phyloP scores from a whole-genome alignment of 2,113 vertebrate species.

The Zosterops borbonicus region DNA sequence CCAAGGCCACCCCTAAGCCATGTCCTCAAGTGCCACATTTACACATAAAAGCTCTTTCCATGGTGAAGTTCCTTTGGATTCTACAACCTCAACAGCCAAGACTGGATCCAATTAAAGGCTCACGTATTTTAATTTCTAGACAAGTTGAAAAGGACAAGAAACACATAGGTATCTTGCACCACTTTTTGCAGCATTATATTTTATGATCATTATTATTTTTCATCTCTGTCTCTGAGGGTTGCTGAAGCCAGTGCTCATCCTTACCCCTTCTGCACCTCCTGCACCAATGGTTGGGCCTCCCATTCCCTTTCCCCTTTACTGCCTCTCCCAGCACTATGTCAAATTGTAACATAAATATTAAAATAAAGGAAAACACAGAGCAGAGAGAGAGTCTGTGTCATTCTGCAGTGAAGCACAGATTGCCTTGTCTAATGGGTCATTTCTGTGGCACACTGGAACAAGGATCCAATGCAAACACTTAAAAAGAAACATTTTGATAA shows the following conservation, averaged over 20 bases:
- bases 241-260: not conserved
- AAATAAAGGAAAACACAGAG: not conserved
- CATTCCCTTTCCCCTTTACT: not conserved
- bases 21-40: not conserved
- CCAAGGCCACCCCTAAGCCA: not conserved
- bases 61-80: not conserved
- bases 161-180: rapidly evolving
- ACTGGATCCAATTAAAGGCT: not conserved
- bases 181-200: not conserved
- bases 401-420: not conserved
- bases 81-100: not conserved
- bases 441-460: not conserved
- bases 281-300: no score
- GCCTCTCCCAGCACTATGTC: rapidly evolving
- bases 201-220: not conserved
- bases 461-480: not conserved
- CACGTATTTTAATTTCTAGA: not conserved
- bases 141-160: not conserved
- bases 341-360: not conserved
- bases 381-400: not conserved
- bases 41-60: not conserved
- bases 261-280: not conserved
- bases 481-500: not conserved
- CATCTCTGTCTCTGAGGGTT: not conserved
- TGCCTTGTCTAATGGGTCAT: not conserved